Conservation (phyloP, 1,140 invertebrate species). For the Camponotus floridanus region DNA sequence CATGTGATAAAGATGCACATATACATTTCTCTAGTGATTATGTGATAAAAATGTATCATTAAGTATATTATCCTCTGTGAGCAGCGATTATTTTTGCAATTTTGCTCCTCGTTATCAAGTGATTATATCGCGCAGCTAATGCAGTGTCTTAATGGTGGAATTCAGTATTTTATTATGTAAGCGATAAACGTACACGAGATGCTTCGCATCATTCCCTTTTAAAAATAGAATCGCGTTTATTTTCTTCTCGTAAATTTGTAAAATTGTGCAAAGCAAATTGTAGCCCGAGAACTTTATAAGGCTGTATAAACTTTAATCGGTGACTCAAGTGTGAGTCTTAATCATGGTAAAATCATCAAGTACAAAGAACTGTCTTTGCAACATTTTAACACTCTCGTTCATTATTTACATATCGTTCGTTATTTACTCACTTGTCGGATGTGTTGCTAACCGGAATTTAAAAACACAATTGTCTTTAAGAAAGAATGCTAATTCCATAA, state of each 20-base stretch:
- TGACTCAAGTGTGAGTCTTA: neutral
- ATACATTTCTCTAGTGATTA: neutral
- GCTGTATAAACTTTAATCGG: constrained; percentile 25
- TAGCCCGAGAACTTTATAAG: neutral
- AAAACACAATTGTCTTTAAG: neutral
- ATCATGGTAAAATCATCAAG: neutral
- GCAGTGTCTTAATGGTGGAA: neutral
- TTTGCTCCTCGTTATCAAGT: neutral
- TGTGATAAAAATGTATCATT: neutral
- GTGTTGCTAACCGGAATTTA: neutral
- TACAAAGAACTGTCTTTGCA: neutral
- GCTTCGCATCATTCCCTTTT: neutral
- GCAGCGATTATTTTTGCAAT: neutral
- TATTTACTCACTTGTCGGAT: neutral
- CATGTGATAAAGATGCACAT: constrained; percentile 11
- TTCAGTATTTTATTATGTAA: constrained; percentile 1
- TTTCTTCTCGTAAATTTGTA: neutral
- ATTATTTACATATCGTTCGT: neutral
- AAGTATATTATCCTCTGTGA: neutral
- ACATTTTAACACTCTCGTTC: neutral
- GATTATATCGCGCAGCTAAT: neutral
- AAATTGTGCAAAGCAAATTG: neutral
- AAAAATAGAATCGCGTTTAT: neutral
- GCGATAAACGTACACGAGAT: neutral
- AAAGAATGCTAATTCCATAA: neutral